Evolutionary conservation across 2,888 invertebrate species (phyloP), one percentile per base, ranked within the genome.

Genomic region (Drosophila tanythrix): DNA sequence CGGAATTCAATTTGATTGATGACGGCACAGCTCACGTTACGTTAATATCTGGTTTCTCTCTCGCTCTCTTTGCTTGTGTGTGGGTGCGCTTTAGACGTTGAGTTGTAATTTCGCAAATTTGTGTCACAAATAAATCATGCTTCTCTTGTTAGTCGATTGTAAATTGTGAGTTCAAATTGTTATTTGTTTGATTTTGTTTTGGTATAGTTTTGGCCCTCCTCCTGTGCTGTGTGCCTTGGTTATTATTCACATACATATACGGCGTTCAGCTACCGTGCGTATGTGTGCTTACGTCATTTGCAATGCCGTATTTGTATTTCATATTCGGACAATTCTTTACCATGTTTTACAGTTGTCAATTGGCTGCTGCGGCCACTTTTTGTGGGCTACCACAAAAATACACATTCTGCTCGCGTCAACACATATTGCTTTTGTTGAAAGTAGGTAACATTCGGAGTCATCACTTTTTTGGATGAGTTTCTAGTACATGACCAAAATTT

Each of bases 331-430:
- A 73, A 38, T 70, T 77, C 74, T 76, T 88, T 82, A 82, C 74
- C 74, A 83, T 83, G 87, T 89, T 81, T 87, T 83, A 86, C 83
- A 81, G 82, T 89, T 85, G 85, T 87, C 89, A 85, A 86, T 85
- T 70, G 83, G 76, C 66, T 69, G 69, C 69, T 78, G 78, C 61
- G 59, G 55, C 43, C 35, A 66, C 58, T 60, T 59, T 50, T 64
- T 62, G 63, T 65, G 38, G 25, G 43, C 57, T 43, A 27, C 18
- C 50, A 15, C 21, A 33, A 33, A 51, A 53, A 68, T 29, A 57
- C 38, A 57, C 43, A 70, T 57, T 63, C 72, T 67, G 85, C 81
- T 76, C 51, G 70, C 74, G 74, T 83, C 76, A 70, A 74, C 82
- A 70, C 60, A 70, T 76, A 82, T 66, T 83, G 79, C 67, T 77